phyloP scores from a whole-genome alignment of 2,888 invertebrate genomes.

The Monochamus alternatus region DNA sequence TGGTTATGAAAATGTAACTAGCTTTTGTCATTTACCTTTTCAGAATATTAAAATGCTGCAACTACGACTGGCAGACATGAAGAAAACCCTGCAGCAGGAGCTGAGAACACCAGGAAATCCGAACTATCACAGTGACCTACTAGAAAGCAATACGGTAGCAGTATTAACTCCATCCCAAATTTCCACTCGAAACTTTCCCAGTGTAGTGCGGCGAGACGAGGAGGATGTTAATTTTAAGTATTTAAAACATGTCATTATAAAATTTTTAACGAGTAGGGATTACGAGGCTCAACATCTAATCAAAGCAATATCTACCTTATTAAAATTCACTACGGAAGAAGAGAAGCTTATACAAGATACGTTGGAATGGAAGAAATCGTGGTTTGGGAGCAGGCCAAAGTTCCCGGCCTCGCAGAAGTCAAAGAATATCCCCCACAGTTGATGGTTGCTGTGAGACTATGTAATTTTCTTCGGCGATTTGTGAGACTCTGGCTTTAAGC shows the following conservation, averaged over 20 bases:
- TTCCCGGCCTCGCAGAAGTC: constrained; percentile 72
- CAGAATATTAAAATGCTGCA: constrained; percentile 91
- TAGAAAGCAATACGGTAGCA: constrained; percentile 72
- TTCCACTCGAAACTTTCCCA: constrained; percentile 70
- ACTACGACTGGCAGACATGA: constrained; percentile 90
- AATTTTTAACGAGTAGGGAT: constrained; percentile 92
- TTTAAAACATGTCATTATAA: constrained; percentile 93
- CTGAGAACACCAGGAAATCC: constrained; percentile 74
- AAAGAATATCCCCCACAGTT: constrained; percentile 74
- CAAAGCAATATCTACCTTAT: constrained; percentile 87
- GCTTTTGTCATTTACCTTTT: constrained; percentile 56
- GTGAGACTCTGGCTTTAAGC: background rate
- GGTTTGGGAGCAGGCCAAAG: constrained; percentile 78
- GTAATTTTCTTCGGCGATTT: constrained; percentile 12
- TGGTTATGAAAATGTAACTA: too few relatives aligned
- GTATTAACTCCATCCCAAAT: constrained; percentile 78
- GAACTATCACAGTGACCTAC: constrained; percentile 74
- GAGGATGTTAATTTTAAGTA: constrained; percentile 88
- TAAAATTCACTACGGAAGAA: constrained; percentile 89
- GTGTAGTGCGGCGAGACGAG: constrained; percentile 68
- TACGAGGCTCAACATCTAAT: constrained; percentile 91
- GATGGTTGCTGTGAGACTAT: constrained; percentile 70
- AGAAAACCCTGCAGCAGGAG: constrained; percentile 92
- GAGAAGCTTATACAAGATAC: constrained; percentile 87
- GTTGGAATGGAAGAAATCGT: constrained; percentile 82